Evolutionary conservation across 2,797 vertebrate genomes (phyloP).

Genomic region (Tenualosa ilisha): DNA sequence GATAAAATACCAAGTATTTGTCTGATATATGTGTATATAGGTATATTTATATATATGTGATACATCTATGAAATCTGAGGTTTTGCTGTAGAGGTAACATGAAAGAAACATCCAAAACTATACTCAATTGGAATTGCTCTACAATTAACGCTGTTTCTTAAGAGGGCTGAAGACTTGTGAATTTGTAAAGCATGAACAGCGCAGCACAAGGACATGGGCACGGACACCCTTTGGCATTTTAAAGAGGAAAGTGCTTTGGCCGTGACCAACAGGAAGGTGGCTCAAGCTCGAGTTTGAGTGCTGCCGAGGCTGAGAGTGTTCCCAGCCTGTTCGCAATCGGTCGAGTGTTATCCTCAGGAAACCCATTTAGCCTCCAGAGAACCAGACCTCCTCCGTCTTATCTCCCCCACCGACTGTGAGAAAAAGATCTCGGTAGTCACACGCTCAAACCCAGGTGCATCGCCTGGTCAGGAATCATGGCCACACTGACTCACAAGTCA

Average conservation of each 20-base stretch:
- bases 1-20: no score
- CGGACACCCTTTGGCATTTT: not conserved
- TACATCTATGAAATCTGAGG: no score
- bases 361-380: conserved; percentile 60
- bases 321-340: conserved; percentile 40
- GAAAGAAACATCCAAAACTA: no score
- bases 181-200: not conserved
- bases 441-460: conserved; percentile 46
- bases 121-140: not conserved
- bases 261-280: conserved; percentile 16
- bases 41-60: no score
- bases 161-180: not conserved
- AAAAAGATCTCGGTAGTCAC: conserved; percentile 58
- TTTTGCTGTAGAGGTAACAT: no score
- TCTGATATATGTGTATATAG: no score
- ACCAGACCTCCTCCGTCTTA: conserved; percentile 53
- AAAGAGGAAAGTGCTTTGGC: not conserved
- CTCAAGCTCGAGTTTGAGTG: not conserved
- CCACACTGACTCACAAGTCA: conserved; percentile 50
- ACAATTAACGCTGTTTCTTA: not conserved
- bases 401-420: conserved; percentile 59
- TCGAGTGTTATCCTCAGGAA: conserved; percentile 57
- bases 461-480: conserved; percentile 63
- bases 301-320: conserved; percentile 6
- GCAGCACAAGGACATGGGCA: not conserved